Evolutionary conservation across 2,888 invertebrate species (phyloP).

Genomic region (Clepsis dumicolana): DNA sequence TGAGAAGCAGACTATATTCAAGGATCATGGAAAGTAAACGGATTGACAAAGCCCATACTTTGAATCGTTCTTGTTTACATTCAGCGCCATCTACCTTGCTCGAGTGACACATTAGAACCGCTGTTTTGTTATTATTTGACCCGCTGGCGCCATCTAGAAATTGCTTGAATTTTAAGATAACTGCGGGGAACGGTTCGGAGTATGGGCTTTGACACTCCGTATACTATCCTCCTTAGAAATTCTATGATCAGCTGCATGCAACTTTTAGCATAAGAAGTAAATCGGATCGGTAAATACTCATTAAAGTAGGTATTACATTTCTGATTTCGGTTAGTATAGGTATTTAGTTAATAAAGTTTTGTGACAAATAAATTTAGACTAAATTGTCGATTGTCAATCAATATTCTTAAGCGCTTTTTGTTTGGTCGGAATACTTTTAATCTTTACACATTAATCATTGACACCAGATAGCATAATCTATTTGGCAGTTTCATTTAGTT

Average conservation of each 20-base stretch:
- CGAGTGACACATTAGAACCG: too few species aligned
- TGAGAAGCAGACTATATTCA: slow-evolving; percentile 1
- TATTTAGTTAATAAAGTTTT: background rate
- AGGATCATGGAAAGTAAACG: too few species aligned
- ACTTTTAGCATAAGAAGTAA: background rate
- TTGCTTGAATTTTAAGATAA: too few species aligned
- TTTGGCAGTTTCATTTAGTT: background rate
- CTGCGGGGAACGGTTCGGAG: too few species aligned
- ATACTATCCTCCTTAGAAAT: too few species aligned
- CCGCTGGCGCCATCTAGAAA: too few species aligned
- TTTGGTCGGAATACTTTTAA: background rate
- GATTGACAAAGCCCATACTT: too few species aligned
- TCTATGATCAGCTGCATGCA: slow-evolving; percentile 31
- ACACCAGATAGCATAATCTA: background rate
- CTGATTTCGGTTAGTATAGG: background rate
- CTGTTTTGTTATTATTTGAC: too few species aligned
- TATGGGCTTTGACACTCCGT: too few species aligned
- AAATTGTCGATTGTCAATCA: background rate
- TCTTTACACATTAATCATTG: background rate
- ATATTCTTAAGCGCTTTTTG: background rate
- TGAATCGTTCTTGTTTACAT: too few species aligned
- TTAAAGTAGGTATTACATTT: background rate
- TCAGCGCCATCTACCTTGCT: too few species aligned
- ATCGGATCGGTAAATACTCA: background rate
- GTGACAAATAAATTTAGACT: background rate